Conservation (phyloP, 2,888 invertebrate genomes). For the Fissipunctia ypsillon region DNA sequence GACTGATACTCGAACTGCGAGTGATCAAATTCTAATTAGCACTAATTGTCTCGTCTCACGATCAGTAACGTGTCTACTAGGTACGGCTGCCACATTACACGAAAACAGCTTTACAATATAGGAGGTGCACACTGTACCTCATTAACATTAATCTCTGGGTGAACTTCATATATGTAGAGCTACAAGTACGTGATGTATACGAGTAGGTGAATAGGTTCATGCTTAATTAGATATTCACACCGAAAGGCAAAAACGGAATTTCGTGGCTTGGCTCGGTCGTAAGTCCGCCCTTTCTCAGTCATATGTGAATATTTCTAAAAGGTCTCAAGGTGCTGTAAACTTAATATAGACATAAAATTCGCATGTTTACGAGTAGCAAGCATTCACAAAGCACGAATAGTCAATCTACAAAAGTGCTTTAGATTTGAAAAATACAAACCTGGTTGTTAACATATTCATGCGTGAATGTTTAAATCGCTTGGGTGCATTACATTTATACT, state of each 20-base stretch:
- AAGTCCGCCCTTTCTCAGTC: conserved; percentile 44
- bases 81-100: conserved; percentile 3
- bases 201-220: conserved; percentile 37
- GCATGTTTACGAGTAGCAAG: conserved; percentile 17
- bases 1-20: conserved; percentile 35
- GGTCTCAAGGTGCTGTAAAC: conserved; percentile 44
- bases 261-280: conserved; percentile 50
- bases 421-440: conserved; percentile 30
- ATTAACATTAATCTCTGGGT: conserved; percentile 49
- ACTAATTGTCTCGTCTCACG: conserved; percentile 9
- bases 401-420: conserved; percentile 46
- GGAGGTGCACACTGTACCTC: conserved; percentile 34
- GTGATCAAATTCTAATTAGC: conserved; percentile 45
- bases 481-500: conserved; percentile 11
- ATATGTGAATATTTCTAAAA: conserved; percentile 53
- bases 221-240: conserved; percentile 65
- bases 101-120: conserved; percentile 9
- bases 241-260: conserved; percentile 61
- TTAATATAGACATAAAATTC: conserved; percentile 44
- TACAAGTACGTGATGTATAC: conserved; percentile 27
- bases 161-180: conserved; percentile 25
- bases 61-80: background rate
- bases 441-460: conserved; percentile 12
- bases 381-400: conserved; percentile 18
- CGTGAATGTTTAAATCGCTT: conserved; percentile 16